Conservation (phyloP, 2,888 invertebrate genomes). For the Cotesia congregata region DNA sequence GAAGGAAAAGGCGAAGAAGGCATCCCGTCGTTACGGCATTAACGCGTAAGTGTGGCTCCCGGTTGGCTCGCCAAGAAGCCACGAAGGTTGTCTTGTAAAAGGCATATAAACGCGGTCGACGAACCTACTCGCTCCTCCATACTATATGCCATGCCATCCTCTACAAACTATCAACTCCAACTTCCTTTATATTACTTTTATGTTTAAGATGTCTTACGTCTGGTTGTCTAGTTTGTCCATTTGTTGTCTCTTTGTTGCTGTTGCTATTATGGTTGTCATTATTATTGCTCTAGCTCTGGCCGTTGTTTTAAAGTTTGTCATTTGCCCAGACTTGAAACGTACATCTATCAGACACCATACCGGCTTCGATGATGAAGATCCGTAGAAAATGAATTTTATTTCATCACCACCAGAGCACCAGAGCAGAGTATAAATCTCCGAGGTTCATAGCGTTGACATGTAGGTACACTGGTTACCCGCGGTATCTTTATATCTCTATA, state of each 20-base stretch:
- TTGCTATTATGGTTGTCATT: background rate
- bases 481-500: constrained; percentile 19
- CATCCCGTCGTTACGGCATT: constrained; percentile 45
- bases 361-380: background rate
- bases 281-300: no score
- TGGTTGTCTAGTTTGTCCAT: background rate
- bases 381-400: constrained; percentile 5
- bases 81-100: constrained; percentile 47
- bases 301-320: no score
- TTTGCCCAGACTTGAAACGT: background rate
- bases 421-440: constrained; percentile 24
- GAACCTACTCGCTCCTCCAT: constrained; percentile 41
- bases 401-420: constrained; percentile 22
- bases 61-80: constrained; percentile 39
- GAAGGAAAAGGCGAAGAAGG: constrained; percentile 38
- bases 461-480: background rate
- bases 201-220: background rate
- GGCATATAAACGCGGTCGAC: constrained; percentile 49
- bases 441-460: constrained; percentile 19
- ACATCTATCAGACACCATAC: background rate
- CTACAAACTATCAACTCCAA: background rate
- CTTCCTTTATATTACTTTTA: constrained; percentile 30
- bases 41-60: constrained; percentile 41
- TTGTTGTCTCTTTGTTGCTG: background rate
- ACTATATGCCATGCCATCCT: background rate